Conservation (phyloP, 2,797 vertebrate species). For the Mus caroli region DNA sequence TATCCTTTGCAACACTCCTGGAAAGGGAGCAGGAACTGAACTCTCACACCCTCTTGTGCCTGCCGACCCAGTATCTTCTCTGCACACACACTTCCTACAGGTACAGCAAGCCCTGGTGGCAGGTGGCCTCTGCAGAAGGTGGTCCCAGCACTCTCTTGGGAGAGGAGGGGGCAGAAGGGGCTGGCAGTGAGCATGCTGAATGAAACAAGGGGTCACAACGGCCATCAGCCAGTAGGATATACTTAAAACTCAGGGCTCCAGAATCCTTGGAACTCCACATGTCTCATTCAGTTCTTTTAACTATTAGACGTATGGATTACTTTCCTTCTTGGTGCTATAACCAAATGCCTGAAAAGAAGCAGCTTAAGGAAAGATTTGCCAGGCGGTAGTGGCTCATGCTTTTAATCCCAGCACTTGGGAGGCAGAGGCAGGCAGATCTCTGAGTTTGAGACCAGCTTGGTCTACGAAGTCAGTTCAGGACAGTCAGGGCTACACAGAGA, state of each 20-base stretch:
- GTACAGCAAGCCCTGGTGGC: background rate
- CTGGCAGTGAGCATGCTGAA: accelerated
- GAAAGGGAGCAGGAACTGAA: background rate
- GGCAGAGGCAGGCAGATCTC: background rate
- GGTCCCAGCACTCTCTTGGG: background rate
- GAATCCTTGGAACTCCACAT: background rate
- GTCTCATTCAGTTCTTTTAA: slow-evolving; percentile 6
- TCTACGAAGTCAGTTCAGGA: background rate
- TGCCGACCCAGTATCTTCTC: background rate
- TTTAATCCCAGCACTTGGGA: background rate
- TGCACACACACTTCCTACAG: background rate
- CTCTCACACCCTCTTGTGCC: no score
- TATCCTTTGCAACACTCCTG: background rate
- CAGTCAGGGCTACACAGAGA: background rate
- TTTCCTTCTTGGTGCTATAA: background rate
- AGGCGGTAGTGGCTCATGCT: background rate
- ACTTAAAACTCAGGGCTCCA: background rate
- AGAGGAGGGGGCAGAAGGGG: background rate
- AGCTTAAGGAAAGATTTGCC: background rate
- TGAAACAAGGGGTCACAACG: accelerated
- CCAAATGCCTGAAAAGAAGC: background rate
- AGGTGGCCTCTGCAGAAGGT: background rate
- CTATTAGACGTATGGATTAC: background rate
- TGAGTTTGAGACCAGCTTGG: no score
- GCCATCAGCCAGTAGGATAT: background rate